Evolutionary conservation across 1,140 invertebrate species (phyloP), one percentile per base, ranked within the genome.

Genomic region (Zophobas morio): DNA sequence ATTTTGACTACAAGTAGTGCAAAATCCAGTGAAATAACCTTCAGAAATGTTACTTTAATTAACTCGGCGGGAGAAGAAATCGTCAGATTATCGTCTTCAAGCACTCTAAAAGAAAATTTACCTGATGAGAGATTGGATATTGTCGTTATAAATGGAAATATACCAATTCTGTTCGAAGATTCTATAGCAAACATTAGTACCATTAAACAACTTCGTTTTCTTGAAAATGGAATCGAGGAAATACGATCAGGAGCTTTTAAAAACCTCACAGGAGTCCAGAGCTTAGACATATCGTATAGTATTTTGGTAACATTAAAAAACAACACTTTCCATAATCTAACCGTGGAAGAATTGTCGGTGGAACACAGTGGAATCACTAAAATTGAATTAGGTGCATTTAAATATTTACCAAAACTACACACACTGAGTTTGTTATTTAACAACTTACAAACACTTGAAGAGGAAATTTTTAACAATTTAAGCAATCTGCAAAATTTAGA

Each of bases 121-220:
- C 57, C 57, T 63, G 6, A 63, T n/a, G 37, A n/a, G 6, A 5
- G 2, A n/a, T 1, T 63, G 1, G n/a, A 39, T 6, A 1, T 39
- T 36, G 57, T 63, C 4, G 8, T 8, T 5, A 39, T 63, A 1
- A 39, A 1, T 6, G 57, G 57, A 8, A 63, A 1, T 8, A 76
- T 76, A 70, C 75, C 75, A 8, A 70, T 56, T 66, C 35, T 76
- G 6, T 54, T 53, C n/a, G 75, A 76, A 70, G 42, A 70, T 35
- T 76, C 60, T 5, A 35, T 76, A 32, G 40, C 42, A 8, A 46
- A 76, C 34, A 53, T 76, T 32, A 20, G 42, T 36, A 76, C 70
- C 46, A 47, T 76, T 3, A 39, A 63, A 37, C 56, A 70, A 37
- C 53, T 70, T 8, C 35, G 70, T 34, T 76, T 76, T 32, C 34